A percentile compares a stretch with the other conserved stretches of the same genome.
These are phyloP conservation scores for Drosophila orena DNA, from an alignment of 1,140 invertebrate genomes.

Conservation along the genomic window DNA sequence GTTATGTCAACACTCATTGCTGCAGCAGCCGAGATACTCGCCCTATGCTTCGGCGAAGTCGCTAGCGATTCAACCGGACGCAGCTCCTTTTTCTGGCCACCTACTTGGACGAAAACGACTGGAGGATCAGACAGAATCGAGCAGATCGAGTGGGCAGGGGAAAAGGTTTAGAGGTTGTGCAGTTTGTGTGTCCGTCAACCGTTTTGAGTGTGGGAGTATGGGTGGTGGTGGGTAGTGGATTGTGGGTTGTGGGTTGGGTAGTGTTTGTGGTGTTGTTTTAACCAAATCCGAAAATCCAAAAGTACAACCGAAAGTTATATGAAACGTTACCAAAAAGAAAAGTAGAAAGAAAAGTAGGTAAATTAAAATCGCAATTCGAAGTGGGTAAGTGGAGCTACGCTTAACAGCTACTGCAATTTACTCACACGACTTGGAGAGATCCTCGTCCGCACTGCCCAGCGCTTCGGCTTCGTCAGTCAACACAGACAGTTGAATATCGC, in stretches of 20 bases:
- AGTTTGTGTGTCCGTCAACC: conserved; percentile 72
- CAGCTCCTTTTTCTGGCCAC: conserved; percentile 84
- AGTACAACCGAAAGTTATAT: conserved; percentile 75
- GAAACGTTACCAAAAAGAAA: conserved; percentile 69
- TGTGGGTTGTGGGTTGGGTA: conserved; percentile 28
- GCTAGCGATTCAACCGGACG: conserved; percentile 75
- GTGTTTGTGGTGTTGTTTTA: conserved; percentile 53
- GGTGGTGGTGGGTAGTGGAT: conserved; percentile 24
- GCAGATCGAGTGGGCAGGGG: conserved; percentile 27
- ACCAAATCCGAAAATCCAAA: conserved; percentile 82
- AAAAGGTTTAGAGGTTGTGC: conserved; percentile 18
- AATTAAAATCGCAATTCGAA: conserved; percentile 73
- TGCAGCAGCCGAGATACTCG: conserved; percentile 81
- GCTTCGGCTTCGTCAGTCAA: conserved; percentile 93
- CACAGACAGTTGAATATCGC: conserved; percentile 94
- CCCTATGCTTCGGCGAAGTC: conserved; percentile 84
- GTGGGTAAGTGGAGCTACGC: conserved; percentile 17
- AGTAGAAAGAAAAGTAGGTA: conserved; percentile 77
- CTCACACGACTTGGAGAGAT: conserved; percentile 84
- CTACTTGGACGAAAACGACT: conserved; percentile 85
- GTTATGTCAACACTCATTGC: conserved; percentile 70
- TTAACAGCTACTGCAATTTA: conserved; percentile 11
- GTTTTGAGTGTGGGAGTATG: conserved; percentile 49
- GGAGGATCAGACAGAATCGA: conserved; percentile 70
- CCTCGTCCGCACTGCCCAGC: conserved; percentile 83